Evolutionary conservation across 2,113 vertebrate species (phyloP).

Genomic region (Oplegnathus fasciatus): DNA sequence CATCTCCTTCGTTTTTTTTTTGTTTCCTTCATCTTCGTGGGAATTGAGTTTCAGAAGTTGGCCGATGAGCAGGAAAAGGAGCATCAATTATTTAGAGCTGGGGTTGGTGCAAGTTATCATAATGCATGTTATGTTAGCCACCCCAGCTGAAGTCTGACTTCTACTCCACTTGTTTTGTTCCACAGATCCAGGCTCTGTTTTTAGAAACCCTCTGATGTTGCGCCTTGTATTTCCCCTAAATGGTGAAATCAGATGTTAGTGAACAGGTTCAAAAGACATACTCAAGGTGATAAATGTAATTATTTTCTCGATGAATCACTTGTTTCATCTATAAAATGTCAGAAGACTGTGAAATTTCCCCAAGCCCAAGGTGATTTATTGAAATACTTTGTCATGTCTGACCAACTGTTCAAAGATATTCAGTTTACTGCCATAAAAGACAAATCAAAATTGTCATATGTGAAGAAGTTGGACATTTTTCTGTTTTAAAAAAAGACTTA

Average conservation of each 20-base stretch:
- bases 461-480: too few relatives aligned
- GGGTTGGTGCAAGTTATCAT: slow-evolving; percentile 46
- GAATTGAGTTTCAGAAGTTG: slow-evolving; percentile 60
- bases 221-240: not conserved
- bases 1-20: slow-evolving; percentile 16
- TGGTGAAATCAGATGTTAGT: not conserved
- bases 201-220: not conserved
- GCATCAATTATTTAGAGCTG: slow-evolving; percentile 66
- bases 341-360: not conserved
- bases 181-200: not conserved
- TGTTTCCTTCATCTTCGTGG: slow-evolving; percentile 52
- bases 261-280: not conserved
- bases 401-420: too few relatives aligned
- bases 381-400: too few relatives aligned
- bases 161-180: slow-evolving; percentile 20
- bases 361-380: too few relatives aligned
- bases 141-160: slow-evolving; percentile 24
- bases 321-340: not conserved
- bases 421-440: too few relatives aligned
- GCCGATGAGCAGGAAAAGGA: slow-evolving; percentile 58
- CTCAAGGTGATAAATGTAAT: not conserved
- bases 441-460: too few relatives aligned
- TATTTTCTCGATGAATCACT: not conserved
- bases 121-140: slow-evolving; percentile 51
- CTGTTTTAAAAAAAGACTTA: too few relatives aligned